phyloP scores from a whole-genome alignment of 2,113 vertebrate species.

The Rafetus swinhoei region DNA sequence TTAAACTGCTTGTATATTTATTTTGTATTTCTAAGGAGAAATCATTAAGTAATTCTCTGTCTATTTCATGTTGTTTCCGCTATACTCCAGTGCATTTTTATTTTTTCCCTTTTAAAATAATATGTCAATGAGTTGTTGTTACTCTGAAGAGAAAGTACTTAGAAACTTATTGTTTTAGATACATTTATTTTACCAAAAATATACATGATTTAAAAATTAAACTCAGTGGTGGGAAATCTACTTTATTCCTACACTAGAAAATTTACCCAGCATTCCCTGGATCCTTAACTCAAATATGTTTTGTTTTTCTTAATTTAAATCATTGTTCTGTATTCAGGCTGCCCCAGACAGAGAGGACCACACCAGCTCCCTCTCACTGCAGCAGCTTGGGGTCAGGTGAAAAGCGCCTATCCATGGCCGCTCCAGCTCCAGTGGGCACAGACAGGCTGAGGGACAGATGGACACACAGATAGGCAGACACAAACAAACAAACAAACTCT shows the following conservation, averaged over 20 bases:
- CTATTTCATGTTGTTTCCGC: neutral
- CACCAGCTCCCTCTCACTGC: too few species aligned
- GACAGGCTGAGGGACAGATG: too few species aligned
- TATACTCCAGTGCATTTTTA: accelerated
- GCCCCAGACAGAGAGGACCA: too few species aligned
- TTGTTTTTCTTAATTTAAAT: too few species aligned
- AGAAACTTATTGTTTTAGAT: neutral
- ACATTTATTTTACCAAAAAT: neutral
- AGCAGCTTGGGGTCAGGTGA: too few species aligned
- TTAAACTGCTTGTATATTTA: neutral
- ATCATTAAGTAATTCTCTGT: neutral
- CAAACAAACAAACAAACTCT: too few species aligned
- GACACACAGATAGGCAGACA: too few species aligned
- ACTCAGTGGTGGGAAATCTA: neutral
- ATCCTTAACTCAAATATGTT: too few species aligned
- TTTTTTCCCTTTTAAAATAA: neutral
- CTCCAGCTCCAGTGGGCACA: too few species aligned
- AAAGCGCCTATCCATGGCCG: too few species aligned
- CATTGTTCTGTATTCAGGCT: too few species aligned
- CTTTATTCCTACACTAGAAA: neutral
- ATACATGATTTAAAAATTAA: neutral
- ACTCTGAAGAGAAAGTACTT: neutral
- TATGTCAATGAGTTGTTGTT: neutral
- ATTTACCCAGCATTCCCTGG: too few species aligned
- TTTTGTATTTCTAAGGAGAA: neutral